A percentile compares a stretch with the other conserved stretches of the same genome.
These are phyloP conservation scores for Ondatra zibethicus DNA, from an alignment of 2,113 vertebrate genomes.

Conservation along the genomic window DNA sequence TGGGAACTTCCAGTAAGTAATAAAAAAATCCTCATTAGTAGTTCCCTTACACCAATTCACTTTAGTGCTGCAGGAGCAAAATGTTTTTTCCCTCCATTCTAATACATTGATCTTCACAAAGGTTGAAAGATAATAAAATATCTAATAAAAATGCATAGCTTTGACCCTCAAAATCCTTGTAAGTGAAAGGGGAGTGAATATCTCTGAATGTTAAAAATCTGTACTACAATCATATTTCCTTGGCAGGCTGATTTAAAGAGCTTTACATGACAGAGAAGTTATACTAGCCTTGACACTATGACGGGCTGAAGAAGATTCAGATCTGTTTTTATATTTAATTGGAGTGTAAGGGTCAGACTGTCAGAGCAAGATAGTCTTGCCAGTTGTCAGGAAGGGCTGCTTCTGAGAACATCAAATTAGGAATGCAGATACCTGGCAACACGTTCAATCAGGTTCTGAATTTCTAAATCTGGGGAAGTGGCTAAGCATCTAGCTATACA, in stretches of 20 bases:
- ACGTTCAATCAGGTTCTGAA: conserved; percentile 57
- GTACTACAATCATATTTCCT: conserved; percentile 72
- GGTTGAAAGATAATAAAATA: conserved; percentile 72
- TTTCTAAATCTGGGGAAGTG: conserved; percentile 51
- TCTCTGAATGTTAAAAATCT: conserved; percentile 79
- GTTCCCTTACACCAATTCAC: conserved; percentile 65
- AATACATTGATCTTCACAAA: conserved; percentile 71
- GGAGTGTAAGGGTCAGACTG: conserved; percentile 34
- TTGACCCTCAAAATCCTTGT: conserved; percentile 78
- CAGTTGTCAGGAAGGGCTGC: conserved; percentile 52
- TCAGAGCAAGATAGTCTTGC: conserved; percentile 24
- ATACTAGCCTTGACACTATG: conserved; percentile 48
- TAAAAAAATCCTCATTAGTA: conserved; percentile 54
- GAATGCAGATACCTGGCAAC: conserved; percentile 19
- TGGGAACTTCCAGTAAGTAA: conserved; percentile 34
- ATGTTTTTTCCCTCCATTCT: conserved; percentile 51
- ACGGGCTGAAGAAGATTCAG: conserved; percentile 37
- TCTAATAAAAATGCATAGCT: conserved; percentile 83
- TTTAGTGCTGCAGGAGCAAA: conserved; percentile 59
- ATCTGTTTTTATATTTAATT: conserved; percentile 69
- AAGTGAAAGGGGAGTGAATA: conserved; percentile 74
- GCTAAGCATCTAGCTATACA: background rate
- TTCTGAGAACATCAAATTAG: conserved; percentile 40
- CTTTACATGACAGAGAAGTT: conserved; percentile 63
- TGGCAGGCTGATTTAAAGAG: conserved; percentile 75